These are phyloP conservation scores for Loripinus fragilis DNA, from an alignment of 2,888 invertebrate species.

Conservation along the genomic window DNA sequence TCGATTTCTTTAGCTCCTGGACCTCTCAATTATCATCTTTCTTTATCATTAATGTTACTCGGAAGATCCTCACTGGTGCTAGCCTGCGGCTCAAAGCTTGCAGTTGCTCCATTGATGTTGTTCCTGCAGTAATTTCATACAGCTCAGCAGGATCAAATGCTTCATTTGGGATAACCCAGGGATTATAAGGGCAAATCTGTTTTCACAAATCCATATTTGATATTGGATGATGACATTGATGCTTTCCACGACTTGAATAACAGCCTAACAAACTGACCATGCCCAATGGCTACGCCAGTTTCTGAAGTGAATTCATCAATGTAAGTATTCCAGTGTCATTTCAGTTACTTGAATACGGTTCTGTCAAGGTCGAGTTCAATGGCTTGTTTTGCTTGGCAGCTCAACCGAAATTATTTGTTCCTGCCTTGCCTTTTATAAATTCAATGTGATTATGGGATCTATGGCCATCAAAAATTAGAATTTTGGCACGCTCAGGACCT, in stretches of 20 bases:
- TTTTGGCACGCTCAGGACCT: conserved; percentile 25
- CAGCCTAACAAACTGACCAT: conserved; percentile 23
- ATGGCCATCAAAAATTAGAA: conserved; percentile 20
- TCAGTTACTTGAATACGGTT: conserved; percentile 33
- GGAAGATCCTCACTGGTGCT: not conserved
- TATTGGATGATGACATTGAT: not conserved
- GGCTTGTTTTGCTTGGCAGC: conserved; percentile 31
- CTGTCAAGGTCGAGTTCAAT: conserved; percentile 38
- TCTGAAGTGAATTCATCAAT: conserved; percentile 25
- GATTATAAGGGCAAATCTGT: conserved; percentile 32
- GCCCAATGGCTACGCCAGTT: conserved; percentile 30
- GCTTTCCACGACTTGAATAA: conserved; percentile 8
- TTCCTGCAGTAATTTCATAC: not conserved
- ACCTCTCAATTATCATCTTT: not conserved
- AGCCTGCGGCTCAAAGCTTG: not conserved
- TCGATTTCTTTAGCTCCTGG: not conserved
- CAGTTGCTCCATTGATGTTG: not conserved
- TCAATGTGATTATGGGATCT: conserved; percentile 39
- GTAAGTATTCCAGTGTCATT: conserved; percentile 16
- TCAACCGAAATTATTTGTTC: conserved; percentile 31
- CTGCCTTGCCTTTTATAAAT: conserved; percentile 25
- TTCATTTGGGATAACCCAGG: conserved; percentile 6
- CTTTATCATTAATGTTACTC: not conserved
- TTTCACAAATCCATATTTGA: conserved; percentile 15
- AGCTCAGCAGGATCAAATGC: conserved; percentile 20